A percentile compares a stretch with the other conserved stretches of the same genome.
Conservation (phyloP, 2,797 vertebrate genomes). For the Tadarida brasiliensis region DNA sequence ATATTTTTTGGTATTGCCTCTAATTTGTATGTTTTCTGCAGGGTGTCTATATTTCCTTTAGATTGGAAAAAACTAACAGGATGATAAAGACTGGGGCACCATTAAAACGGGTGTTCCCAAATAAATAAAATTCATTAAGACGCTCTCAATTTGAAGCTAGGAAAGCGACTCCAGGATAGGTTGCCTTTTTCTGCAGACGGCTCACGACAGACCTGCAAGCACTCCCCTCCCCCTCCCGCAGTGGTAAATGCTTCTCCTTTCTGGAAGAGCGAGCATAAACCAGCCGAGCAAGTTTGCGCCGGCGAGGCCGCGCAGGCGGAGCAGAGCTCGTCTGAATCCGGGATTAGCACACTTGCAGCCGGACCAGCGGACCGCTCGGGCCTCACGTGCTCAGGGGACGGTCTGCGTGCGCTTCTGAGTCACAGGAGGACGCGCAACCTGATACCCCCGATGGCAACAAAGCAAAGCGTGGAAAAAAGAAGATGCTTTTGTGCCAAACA, state of each 20-base stretch:
- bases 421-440: conserved; percentile 12
- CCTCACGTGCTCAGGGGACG: neutral
- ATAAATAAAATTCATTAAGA: neutral
- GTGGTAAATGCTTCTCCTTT: neutral
- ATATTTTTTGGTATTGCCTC: conserved; percentile 18
- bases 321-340: neutral
- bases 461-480: neutral
- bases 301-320: rapidly evolving
- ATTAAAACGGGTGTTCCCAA: neutral
- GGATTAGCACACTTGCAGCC: neutral
- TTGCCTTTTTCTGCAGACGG: neutral
- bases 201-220: neutral
- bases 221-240: neutral
- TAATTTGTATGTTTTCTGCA: conserved; percentile 19
- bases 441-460: conserved; percentile 38
- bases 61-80: neutral
- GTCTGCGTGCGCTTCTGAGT: neutral
- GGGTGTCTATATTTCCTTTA: neutral
- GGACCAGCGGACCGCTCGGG: neutral
- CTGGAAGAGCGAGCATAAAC: neutral
- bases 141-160: neutral
- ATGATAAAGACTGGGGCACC: neutral
- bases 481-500: conserved; percentile 37
- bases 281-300: conserved; percentile 7
- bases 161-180: neutral